phyloP scores from a whole-genome alignment of 2,797 vertebrate genomes.

The Chloroceryle amazona region DNA sequence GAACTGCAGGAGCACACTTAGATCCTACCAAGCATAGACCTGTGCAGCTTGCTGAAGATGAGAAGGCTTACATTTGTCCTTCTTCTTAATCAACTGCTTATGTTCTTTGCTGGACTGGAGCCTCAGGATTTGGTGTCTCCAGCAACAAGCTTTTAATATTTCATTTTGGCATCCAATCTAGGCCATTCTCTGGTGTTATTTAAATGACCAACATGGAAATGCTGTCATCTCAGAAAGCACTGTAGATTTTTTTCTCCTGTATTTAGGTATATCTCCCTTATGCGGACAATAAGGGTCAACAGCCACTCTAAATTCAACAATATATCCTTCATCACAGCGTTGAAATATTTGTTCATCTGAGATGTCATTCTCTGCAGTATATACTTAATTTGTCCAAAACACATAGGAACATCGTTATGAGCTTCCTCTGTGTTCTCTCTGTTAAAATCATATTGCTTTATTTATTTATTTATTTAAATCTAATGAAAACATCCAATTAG shows the following conservation, averaged over 20 bases:
- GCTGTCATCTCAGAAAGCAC: not conserved
- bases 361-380: not conserved
- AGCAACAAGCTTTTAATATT: not conserved
- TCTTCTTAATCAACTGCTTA: not conserved
- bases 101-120: not conserved
- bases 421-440: not conserved
- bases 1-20: not conserved
- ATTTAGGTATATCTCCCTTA: not conserved
- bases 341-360: not conserved
- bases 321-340: not conserved
- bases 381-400: not conserved
- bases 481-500: constrained; percentile 5
- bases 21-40: not conserved
- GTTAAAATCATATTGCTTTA: not conserved
- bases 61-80: not conserved
- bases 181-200: not conserved
- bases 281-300: not conserved
- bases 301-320: not conserved
- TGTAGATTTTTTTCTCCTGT: not conserved
- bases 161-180: not conserved
- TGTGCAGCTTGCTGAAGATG: not conserved
- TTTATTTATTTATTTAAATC: not conserved
- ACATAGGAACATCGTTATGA: not conserved
- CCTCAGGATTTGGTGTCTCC: not conserved
- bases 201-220: not conserved